phyloP scores from a whole-genome alignment of 1,140 invertebrate species.

The Apocrypta bakeri region DNA sequence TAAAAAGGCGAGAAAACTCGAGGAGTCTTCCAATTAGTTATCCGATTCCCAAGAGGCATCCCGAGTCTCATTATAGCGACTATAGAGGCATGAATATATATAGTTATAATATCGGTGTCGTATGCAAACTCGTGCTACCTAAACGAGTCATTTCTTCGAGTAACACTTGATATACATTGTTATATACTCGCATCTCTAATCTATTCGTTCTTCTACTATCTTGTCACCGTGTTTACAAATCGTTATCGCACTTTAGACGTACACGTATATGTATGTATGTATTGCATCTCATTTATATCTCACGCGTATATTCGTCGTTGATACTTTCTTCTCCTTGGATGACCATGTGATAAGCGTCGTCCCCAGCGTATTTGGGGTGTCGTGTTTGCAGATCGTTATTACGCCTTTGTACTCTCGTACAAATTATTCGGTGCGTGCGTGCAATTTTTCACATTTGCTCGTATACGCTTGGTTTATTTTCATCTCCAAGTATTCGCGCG shows the following conservation, averaged over 20 bases:
- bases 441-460: slow-evolving; percentile 27
- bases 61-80: slow-evolving; percentile 48
- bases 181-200: neutral
- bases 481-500: slow-evolving; percentile 30
- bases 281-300: neutral
- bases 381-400: neutral
- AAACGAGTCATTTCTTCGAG: slow-evolving; percentile 54
- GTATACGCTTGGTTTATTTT: slow-evolving; percentile 46
- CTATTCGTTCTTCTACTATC: neutral
- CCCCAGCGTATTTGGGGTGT: neutral
- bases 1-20: slow-evolving; percentile 51
- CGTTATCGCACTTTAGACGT: neutral
- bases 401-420: neutral
- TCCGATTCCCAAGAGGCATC: slow-evolving; percentile 53
- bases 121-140: slow-evolving; percentile 67
- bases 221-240: slow-evolving; percentile 9
- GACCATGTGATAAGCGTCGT: neutral
- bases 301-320: neutral
- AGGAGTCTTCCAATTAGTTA: slow-evolving; percentile 65
- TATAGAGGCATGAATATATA: neutral
- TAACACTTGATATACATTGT: slow-evolving; percentile 6
- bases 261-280: neutral
- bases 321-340: neutral
- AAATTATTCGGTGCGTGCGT: neutral
- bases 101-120: too few species aligned